Evolutionary conservation across 2,888 invertebrate species (phyloP).

Genomic region (Diabrotica balteata): DNA sequence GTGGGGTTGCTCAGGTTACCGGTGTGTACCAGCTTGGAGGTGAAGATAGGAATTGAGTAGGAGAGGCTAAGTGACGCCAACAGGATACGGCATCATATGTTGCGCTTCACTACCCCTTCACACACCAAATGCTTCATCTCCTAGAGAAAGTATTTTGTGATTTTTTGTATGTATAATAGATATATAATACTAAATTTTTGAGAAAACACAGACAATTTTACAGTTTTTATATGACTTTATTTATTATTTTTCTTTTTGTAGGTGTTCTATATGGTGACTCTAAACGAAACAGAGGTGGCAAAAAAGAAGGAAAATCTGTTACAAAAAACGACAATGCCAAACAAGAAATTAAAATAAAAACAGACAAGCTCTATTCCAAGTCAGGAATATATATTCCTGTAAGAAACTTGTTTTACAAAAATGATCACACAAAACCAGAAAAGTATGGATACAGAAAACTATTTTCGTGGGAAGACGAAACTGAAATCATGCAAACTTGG

Average conservation of each 20-base stretch:
- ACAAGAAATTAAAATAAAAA: slow-evolving; percentile 26
- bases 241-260: neutral
- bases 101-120: no score
- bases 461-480: slow-evolving; percentile 34
- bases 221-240: no score
- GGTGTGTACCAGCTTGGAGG: no score
- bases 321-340: slow-evolving; percentile 10
- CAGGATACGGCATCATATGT: no score
- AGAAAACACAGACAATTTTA: no score
- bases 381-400: slow-evolving; percentile 27
- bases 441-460: slow-evolving; percentile 35
- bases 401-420: slow-evolving; percentile 26
- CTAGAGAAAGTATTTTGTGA: no score
- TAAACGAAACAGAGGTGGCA: slow-evolving; percentile 24
- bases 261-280: slow-evolving; percentile 35
- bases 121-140: no score
- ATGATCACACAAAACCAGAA: slow-evolving; percentile 22
- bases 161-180: no score
- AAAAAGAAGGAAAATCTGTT: slow-evolving; percentile 31
- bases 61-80: no score
- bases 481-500: slow-evolving; percentile 30
- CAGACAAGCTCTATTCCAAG: slow-evolving; percentile 31
- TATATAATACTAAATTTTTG: no score
- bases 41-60: no score
- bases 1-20: no score